Evolutionary conservation across 2,888 invertebrate genomes (phyloP), one percentile per base, ranked within the genome.

Genomic region (Lacanobia wlatinum): DNA sequence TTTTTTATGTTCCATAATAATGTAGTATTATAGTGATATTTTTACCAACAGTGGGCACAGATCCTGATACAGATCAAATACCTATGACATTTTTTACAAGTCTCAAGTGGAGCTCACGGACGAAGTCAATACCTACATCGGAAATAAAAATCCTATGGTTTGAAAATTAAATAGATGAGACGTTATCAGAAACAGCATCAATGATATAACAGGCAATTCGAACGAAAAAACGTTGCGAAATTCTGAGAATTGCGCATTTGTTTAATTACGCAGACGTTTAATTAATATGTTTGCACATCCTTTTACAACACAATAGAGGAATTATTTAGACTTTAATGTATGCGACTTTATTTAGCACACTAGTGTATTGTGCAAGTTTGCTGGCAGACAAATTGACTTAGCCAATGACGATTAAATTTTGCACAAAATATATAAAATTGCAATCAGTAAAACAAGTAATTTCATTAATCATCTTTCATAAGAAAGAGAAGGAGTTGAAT

Each of bases 261-360:
- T 55, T 60, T 60, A 69, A 74, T 69, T 60, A 55, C 8, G n/a
- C 40, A 55, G 28, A 28, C 12, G 43, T 70, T 68, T 77, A 69
- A 74, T 73, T 76, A 77, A 55, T 70, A 60, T 69, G 28, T 77
- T 46, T 70, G 23, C n/a, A 38, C 60, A 60, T 60, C 50, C 21
- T 53, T 77, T 50, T 60, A 55, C 70, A 60, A 60, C 70, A 74
- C 48, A 77, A 74, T 55, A 34, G 50, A 46, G 48, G n/a, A 38
- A 46, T 60, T 59, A 8, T 21, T 59, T 46, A 53, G 21, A 48
- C 8, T 38, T 28, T 66, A 43, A 56, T 66, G 4, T 58, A 58
- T 67, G 28, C 28, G 43, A 66, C 16, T 59, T 59, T 28, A 59
- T 60, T 69, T 48, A 28, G 53, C 59, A 74, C 53, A 76, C 10